These are phyloP conservation scores for Pelodiscus sinensis DNA, from an alignment of 2,113 vertebrate genomes.

Conservation along the genomic window DNA sequence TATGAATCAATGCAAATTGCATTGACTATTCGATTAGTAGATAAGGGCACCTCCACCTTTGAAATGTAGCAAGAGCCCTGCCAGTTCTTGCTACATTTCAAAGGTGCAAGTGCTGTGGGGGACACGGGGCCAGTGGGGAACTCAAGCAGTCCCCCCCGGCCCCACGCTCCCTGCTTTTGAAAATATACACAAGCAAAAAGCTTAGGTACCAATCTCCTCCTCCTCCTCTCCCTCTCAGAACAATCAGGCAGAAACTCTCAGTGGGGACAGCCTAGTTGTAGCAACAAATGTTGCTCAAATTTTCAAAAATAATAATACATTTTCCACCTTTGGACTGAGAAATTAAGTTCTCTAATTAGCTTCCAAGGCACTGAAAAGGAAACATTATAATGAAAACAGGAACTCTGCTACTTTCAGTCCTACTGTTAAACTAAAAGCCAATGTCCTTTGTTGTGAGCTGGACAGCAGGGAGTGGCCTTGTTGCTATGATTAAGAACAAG, in stretches of 20 bases:
- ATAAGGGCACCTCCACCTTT: too few species aligned
- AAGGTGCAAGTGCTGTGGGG: too few species aligned
- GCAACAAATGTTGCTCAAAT: neutral
- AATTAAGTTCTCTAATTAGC: neutral
- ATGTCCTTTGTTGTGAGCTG: neutral
- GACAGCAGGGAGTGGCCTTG: neutral
- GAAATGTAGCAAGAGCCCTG: too few species aligned
- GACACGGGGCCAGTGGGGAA: too few species aligned
- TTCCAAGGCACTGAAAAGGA: constrained; percentile 30
- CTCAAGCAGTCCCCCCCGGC: too few species aligned
- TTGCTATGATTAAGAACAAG: neutral
- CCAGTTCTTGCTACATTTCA: too few species aligned
- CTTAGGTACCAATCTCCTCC: too few species aligned
- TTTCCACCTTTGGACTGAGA: neutral
- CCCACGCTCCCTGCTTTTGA: too few species aligned
- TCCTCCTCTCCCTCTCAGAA: neutral
- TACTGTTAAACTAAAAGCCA: neutral
- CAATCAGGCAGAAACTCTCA: neutral
- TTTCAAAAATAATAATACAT: neutral
- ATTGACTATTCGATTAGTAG: too few species aligned
- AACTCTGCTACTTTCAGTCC: constrained; percentile 31
- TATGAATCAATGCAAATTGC: too few species aligned
- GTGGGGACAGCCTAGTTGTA: fast-evolving
- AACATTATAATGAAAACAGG: constrained; percentile 41
- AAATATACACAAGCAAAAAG: too few species aligned